Conservation (phyloP, 2,888 invertebrate genomes). For the Thereva nobilitata region DNA sequence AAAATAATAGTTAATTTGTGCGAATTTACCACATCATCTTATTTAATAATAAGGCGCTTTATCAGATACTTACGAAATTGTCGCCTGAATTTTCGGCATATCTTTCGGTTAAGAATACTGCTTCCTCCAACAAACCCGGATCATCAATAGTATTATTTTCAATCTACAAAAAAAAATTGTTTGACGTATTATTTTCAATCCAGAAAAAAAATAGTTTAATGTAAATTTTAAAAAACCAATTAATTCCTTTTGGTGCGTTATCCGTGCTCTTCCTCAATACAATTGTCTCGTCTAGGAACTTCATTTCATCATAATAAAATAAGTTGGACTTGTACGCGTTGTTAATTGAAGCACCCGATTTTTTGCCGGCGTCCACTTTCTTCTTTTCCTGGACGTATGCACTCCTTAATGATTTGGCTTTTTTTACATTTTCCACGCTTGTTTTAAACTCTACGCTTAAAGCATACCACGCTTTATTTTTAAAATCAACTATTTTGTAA, state of each 20-base stretch:
- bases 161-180: too few species aligned
- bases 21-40: too few species aligned
- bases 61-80: too few species aligned
- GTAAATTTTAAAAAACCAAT: too few species aligned
- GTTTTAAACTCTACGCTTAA: background rate
- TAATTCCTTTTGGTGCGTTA: background rate
- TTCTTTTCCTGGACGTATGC: background rate
- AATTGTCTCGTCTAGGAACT: background rate
- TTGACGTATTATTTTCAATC: too few species aligned
- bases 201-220: too few species aligned
- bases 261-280: background rate
- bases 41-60: too few species aligned
- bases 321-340: background rate
- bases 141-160: too few species aligned
- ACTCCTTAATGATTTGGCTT: background rate
- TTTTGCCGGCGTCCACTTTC: background rate
- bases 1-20: too few species aligned
- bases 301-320: constrained; percentile 4
- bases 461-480: background rate
- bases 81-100: too few species aligned
- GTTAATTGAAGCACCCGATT: background rate
- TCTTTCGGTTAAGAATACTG: too few species aligned
- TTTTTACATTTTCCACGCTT: background rate
- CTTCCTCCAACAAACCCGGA: too few species aligned
- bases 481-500: background rate